These are phyloP conservation scores for Sebastes melanostomus DNA, from an alignment of 2,797 vertebrate genomes.

Conservation along the genomic window DNA sequence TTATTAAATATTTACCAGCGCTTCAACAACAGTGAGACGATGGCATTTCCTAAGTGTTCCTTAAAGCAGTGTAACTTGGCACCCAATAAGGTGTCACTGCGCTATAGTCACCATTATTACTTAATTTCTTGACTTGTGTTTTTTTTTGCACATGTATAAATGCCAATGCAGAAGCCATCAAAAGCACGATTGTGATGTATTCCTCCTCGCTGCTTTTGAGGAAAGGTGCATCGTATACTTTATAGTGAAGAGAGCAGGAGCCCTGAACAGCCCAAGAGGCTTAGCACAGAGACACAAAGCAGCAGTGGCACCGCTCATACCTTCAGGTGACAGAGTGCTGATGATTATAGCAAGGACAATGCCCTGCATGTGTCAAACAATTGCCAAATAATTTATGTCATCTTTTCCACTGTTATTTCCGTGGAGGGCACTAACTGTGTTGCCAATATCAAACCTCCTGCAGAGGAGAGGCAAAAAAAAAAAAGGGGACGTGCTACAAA, in stretches of 20 bases:
- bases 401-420: conserved; percentile 95
- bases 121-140: conserved; percentile 1
- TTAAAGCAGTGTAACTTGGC: neutral
- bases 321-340: conserved; percentile 94
- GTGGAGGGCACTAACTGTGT: conserved; percentile 92
- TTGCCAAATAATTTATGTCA: conserved; percentile 99
- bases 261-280: conserved; percentile 78
- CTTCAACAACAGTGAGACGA: conserved; percentile 10
- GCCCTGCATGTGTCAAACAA: conserved; percentile 94
- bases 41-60: neutral
- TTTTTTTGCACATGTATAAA: conserved; percentile 12
- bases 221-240: conserved; percentile 24
- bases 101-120: neutral
- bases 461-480: conserved; percentile 70
- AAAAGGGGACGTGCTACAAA: conserved; percentile 54
- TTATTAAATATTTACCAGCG: conserved; percentile 39
- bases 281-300: conserved; percentile 89
- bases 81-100: neutral
- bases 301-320: conserved; percentile 88
- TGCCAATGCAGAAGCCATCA: neutral
- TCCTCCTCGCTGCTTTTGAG: conserved; percentile 27
- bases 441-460: conserved; percentile 94
- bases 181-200: conserved; percentile 35
- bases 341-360: conserved; percentile 97
- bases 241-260: conserved; percentile 51